These are phyloP conservation scores for Cebus imitator DNA, from an alignment of 2,113 vertebrate genomes.

Conservation along the genomic window DNA sequence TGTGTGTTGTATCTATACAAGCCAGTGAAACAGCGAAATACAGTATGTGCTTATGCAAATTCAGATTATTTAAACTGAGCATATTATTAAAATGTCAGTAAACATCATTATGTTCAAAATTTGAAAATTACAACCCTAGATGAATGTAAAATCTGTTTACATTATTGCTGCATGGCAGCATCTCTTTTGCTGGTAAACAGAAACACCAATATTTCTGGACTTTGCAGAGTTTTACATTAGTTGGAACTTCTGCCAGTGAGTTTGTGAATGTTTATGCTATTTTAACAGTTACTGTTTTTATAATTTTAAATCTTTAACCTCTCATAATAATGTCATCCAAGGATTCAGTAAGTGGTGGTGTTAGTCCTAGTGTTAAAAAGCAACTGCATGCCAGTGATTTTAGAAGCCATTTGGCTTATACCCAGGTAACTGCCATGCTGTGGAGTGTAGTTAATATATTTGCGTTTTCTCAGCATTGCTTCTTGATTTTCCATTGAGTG, in stretches of 20 bases:
- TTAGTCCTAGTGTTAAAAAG: neutral
- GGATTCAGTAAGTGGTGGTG: neutral
- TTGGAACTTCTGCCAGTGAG: neutral
- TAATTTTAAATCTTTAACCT: neutral
- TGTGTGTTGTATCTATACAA: neutral
- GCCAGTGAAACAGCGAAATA: neutral
- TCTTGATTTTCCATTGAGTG: neutral
- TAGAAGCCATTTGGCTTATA: neutral
- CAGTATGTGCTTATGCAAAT: neutral
- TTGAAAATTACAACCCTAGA: neutral
- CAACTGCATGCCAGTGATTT: neutral
- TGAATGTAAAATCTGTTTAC: neutral
- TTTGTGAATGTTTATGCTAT: neutral
- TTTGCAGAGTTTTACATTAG: neutral
- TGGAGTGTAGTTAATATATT: neutral
- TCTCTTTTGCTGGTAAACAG: neutral
- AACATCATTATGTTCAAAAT: neutral
- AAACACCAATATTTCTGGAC: neutral
- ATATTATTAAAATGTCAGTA: neutral
- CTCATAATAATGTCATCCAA: neutral
- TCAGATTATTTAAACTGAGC: neutral
- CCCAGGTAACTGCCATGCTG: neutral
- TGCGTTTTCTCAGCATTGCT: neutral
- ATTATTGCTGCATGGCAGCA: neutral
- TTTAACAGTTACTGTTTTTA: constrained; percentile 10